Evolutionary conservation across 2,888 invertebrate species (phyloP).

Genomic region (Graphium colonna): DNA sequence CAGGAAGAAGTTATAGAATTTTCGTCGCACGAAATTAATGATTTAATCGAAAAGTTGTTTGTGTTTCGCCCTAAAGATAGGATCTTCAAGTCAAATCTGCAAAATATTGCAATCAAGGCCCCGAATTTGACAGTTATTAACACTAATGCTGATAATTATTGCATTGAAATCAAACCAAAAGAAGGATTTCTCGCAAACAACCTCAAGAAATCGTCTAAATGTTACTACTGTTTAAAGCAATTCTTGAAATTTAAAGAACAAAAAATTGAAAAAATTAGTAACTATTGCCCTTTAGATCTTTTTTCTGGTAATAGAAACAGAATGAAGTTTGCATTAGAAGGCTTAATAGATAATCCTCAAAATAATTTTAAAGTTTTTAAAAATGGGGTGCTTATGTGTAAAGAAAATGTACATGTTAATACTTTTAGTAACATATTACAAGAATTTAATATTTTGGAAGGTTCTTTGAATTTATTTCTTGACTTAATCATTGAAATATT

Average conservation of each 20-base stretch:
- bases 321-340: conserved; percentile 76
- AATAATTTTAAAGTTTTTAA: conserved; percentile 83
- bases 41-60: conserved; percentile 46
- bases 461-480: conserved; percentile 42
- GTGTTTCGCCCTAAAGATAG: conserved; percentile 58
- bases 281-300: conserved; percentile 86
- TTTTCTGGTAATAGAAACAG: conserved; percentile 81
- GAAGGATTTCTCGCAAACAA: conserved; percentile 78
- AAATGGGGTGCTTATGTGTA: conserved; percentile 49
- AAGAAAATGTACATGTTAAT: conserved; percentile 40
- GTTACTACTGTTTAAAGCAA: conserved; percentile 81
- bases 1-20: conserved; percentile 56
- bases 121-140: conserved; percentile 59
- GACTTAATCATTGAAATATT: conserved; percentile 56
- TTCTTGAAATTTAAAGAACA: conserved; percentile 73
- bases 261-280: conserved; percentile 73
- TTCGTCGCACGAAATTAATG: conserved; percentile 44
- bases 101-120: conserved; percentile 66
- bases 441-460: conserved; percentile 38
- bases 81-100: conserved; percentile 58
- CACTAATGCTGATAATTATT: conserved; percentile 56
- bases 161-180: conserved; percentile 84
- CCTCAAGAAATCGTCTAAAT: conserved; percentile 58
- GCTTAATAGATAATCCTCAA: conserved; percentile 79
- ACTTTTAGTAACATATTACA: conserved; percentile 40